Evolutionary conservation across 2,888 invertebrate genomes (phyloP).

Genomic region (Chymomyza fuscimana): DNA sequence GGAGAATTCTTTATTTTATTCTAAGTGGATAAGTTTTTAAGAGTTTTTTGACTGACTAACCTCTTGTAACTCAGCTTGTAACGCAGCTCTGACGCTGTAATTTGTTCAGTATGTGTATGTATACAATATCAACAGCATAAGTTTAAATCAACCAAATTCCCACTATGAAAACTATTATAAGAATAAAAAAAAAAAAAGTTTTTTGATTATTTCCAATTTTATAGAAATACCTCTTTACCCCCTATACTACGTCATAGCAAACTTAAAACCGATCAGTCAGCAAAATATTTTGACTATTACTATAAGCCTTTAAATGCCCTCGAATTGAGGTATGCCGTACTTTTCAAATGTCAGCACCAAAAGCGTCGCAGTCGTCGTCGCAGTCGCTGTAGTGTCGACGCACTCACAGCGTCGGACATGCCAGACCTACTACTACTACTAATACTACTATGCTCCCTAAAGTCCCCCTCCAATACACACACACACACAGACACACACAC

Average conservation of each 20-base stretch:
- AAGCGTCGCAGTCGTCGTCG: background rate
- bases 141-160: too few species aligned
- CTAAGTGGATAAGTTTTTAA: too few species aligned
- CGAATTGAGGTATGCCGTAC: background rate
- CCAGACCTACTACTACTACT: slow-evolving; percentile 30
- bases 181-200: too few species aligned
- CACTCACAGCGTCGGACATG: slow-evolving; percentile 52
- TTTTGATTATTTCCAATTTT: too few species aligned
- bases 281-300: too few species aligned
- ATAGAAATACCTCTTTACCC: background rate
- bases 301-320: background rate
- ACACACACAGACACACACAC: slow-evolving; percentile 24
- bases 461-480: slow-evolving; percentile 11
- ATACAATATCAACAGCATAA: too few species aligned
- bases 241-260: background rate
- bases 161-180: too few species aligned
- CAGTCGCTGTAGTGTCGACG: slow-evolving; percentile 59
- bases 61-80: too few species aligned
- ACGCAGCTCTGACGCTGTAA: too few species aligned
- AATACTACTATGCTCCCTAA: slow-evolving; percentile 3
- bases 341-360: background rate
- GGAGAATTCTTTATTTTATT: too few species aligned
- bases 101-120: too few species aligned
- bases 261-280: background rate
- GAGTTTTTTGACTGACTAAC: too few species aligned